Evolutionary conservation across 1,140 invertebrate genomes (phyloP), one percentile per base, ranked within the genome.

Genomic region (Brachystomella parvula): DNA sequence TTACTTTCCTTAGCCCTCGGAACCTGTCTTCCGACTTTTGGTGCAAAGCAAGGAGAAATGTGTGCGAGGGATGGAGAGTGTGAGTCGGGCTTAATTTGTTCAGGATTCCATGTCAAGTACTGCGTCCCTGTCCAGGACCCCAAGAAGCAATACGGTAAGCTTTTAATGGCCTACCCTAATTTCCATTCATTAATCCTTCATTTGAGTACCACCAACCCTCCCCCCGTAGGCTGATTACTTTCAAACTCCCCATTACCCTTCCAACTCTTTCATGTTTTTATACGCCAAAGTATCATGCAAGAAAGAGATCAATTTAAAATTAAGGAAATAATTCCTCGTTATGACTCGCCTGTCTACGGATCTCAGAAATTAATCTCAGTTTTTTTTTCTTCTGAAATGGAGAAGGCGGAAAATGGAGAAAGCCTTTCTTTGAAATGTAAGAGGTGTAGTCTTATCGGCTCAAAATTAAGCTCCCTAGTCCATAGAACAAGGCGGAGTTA

Each of bases 141-240:
- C 26, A 87, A 85, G 69, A 91, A 90, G 76, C 87, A 89, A 71
- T 90, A 92, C 78, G 84, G 84, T 85, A 74, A 81, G 81, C 79
- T n/a, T n/a, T n/a, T n/a, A n/a, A n/a, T n/a, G n/a, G n/a, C 39
- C 39, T n/a, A n/a, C 39, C 39, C 39, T n/a, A 47, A 15, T 12
- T 15, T 12, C 12, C 39, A 47, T 47, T 15, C n/a, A 47, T 15
- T 12, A 15, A 47, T 12, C 39, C 39, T 47, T 12, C 12, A n/a
- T 12, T 15, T 15, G n/a, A n/a, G 39, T 47, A 47, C 12, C 12
- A 12, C 39, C n/a, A n/a, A 47, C 39, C 12, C 39, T 12, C n/a
- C n/a, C n/a, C 12, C 12, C 12, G 39, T n/a, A 47, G n/a, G 12
- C n/a, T n/a, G n/a, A n/a, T n/a, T n/a, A n/a, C n/a, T n/a, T n/a